A percentile compares a stretch with the other conserved stretches of the same genome.
These are phyloP conservation scores for Melitaea cinxia DNA, from an alignment of 1,140 invertebrate species.

Conservation along the genomic window DNA sequence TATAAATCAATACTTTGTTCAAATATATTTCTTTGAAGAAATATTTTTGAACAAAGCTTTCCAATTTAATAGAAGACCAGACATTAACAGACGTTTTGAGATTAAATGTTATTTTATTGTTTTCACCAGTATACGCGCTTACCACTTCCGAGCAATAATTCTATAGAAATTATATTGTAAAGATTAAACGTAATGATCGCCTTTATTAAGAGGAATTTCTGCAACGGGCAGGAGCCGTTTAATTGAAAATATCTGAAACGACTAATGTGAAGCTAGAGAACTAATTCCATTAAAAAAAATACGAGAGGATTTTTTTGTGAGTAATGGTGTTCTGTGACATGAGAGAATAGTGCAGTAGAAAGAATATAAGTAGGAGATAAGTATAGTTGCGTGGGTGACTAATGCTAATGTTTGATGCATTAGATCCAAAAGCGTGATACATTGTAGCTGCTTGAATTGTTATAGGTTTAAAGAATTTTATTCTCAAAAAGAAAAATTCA, in stretches of 20 bases:
- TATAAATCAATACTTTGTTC: no score
- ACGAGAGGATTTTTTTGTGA: neutral
- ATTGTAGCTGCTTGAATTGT: no score
- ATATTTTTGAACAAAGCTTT: no score
- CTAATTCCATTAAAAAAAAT: neutral
- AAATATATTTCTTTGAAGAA: no score
- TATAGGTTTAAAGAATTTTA: no score
- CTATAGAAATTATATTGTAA: slow-evolving; percentile 3
- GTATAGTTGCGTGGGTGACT: no score
- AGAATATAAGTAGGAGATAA: no score
- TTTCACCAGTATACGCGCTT: neutral
- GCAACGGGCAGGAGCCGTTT: slow-evolving; percentile 18
- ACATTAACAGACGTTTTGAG: neutral
- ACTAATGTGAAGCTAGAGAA: neutral
- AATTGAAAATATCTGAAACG: slow-evolving; percentile 15
- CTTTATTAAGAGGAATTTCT: slow-evolving; percentile 13
- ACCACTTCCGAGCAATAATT: neutral
- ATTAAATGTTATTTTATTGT: slow-evolving; percentile 1
- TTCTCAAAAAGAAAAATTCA: no score
- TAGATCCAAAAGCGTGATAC: no score
- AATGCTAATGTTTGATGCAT: no score
- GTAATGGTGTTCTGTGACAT: no score
- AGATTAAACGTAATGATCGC: slow-evolving; percentile 1
- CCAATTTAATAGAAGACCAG: neutral
- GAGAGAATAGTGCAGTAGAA: no score